A percentile compares a stretch with the other conserved stretches of the same genome.
Evolutionary conservation across 1,140 invertebrate genomes (phyloP).

Genomic region (Euura saliciscinereae): DNA sequence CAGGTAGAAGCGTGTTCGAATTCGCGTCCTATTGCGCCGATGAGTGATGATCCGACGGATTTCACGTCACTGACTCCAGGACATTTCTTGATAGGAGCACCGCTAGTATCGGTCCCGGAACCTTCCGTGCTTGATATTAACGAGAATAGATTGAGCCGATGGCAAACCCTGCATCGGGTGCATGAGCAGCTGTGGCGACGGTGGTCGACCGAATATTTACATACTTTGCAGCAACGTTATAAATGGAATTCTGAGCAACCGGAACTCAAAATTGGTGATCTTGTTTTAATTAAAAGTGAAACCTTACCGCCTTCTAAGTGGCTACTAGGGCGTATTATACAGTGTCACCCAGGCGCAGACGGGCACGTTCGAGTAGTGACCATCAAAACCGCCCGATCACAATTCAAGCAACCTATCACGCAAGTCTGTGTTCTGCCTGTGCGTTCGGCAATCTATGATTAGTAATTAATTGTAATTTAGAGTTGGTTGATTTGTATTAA

Average conservation of each 20-base stretch:
- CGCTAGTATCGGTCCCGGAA: conserved; percentile 24
- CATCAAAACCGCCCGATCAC: neutral
- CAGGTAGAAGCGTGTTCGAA: conserved; percentile 21
- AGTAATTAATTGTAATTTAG: too few species aligned
- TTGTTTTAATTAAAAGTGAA: conserved; percentile 5
- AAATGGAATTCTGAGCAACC: neutral
- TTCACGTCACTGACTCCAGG: conserved; percentile 25
- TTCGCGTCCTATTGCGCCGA: conserved; percentile 17
- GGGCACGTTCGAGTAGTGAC: conserved; percentile 9
- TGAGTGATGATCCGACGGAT: conserved; percentile 19
- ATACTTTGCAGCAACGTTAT: neutral
- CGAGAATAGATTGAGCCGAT: neutral
- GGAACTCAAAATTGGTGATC: neutral
- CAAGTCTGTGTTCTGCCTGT: conserved; percentile 10
- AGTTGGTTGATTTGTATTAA: too few species aligned
- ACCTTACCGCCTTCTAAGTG: conserved; percentile 11
- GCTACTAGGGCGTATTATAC: neutral
- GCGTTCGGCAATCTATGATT: too few species aligned
- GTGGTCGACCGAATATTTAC: conserved; percentile 9
- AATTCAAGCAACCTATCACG: neutral
- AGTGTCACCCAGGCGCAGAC: conserved; percentile 10
- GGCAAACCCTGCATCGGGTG: neutral
- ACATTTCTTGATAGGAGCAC: conserved; percentile 38
- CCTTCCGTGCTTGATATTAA: neutral
- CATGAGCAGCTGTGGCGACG: conserved; percentile 2